Evolutionary conservation across 30 jellyfish, hydroid and myxozoan species (phyloP).

Genomic region (Aurelia sp.): DNA sequence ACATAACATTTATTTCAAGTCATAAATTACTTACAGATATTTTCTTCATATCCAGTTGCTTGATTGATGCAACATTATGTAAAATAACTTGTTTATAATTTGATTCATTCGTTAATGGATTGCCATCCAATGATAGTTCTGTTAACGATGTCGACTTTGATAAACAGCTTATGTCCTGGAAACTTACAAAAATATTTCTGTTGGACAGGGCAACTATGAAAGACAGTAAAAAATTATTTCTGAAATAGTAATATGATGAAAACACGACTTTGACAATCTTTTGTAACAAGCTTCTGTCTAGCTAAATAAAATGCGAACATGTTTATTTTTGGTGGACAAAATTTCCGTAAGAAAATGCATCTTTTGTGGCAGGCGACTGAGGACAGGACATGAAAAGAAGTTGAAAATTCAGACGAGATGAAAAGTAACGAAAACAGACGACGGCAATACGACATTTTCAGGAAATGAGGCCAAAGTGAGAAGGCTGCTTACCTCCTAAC

Average conservation of each 20-base stretch:
- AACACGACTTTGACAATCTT: too few species aligned
- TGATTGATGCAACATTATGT: slow-evolving; percentile 44
- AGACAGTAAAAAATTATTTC: too few species aligned
- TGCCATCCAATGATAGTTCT: slow-evolving; percentile 87
- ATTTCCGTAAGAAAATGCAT: neutral
- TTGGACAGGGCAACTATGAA: too few species aligned
- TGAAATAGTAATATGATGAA: too few species aligned
- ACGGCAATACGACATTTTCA: too few species aligned
- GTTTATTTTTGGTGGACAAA: too few species aligned
- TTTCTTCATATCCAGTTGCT: slow-evolving; percentile 86
- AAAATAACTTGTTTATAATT: slow-evolving; percentile 65
- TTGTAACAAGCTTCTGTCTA: too few species aligned
- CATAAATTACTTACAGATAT: slow-evolving; percentile 64
- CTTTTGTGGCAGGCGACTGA: too few species aligned
- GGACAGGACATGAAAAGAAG: too few species aligned
- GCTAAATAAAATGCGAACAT: too few species aligned
- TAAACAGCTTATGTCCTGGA: slow-evolving; percentile 67
- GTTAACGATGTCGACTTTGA: slow-evolving; percentile 45
- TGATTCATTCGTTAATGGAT: slow-evolving; percentile 57
- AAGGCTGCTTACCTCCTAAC: slow-evolving; percentile 56
- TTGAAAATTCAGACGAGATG: slow-evolving; percentile 1
- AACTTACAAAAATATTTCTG: slow-evolving; percentile 11
- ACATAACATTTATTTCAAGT: neutral
- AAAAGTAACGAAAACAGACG: too few species aligned
- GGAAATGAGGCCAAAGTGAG: neutral